Evolutionary conservation across 2,113 vertebrate species (phyloP), one percentile per base, ranked within the genome.

Genomic region (Triplophysa dalaica): DNA sequence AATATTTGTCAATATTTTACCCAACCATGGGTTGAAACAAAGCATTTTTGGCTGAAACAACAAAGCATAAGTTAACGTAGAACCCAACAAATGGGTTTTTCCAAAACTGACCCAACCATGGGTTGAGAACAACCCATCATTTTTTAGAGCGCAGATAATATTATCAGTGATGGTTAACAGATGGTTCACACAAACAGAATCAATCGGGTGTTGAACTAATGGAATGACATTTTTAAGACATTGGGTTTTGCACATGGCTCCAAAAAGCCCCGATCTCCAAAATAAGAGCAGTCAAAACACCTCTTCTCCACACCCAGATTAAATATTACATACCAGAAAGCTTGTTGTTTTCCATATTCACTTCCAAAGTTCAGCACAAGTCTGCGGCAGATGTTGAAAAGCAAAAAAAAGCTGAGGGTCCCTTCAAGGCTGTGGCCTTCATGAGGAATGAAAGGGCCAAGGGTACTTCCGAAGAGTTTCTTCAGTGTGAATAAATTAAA

Each of bases 331-430:
- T 43, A 43, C 7, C 8, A 60, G n/a, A 73, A 60, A 41, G 13
- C 54, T 60, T 50, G 24, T 26, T 16, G 70, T 60, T 56, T 56
- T 73, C 70, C 54, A 73, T 1, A 16, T 73, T 43, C n/a, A 73
- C 54, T 73, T 73, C 54, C 70, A 73, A 60, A n/a, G n/a, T 60
- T 73, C 33, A 73, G n/a, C 33, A 60, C 38, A 60, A 41, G 70
- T 58, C 70, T 73, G 38, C 3, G 8, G 19, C 70, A 73, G 70
- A 60, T 73, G 70, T 58, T 38, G 33, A 16, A 16, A 52, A 38
- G 17, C 69, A 60, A 12, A 73, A 60, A 41, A 41, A 19, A 29
- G 29, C 13, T 43, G n/a, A 41, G 19, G 70, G 41, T 73, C 70
- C 54, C n/a, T 13, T 8, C 70, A 73, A 70, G n/a, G 50, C 24